Conservation (phyloP, 2,888 invertebrate genomes). For the Ophioninae sp. region DNA sequence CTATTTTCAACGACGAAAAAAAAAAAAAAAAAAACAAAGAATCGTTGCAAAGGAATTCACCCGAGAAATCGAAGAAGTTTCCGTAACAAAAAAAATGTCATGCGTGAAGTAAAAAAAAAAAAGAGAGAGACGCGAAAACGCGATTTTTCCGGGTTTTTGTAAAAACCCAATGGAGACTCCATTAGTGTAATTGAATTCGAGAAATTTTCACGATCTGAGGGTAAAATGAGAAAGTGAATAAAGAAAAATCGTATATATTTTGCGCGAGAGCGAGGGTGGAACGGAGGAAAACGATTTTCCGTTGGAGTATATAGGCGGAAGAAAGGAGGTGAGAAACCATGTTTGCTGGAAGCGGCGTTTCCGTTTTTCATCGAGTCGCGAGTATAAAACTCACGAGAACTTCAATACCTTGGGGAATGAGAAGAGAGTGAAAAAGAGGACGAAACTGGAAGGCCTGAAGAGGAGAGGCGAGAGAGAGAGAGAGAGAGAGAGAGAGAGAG, state of each 20-base stretch:
- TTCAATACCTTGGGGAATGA: conserved; percentile 22
- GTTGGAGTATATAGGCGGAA: conserved; percentile 2
- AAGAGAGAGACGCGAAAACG: not conserved
- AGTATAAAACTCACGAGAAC: conserved; percentile 34
- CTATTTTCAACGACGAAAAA: too few relatives aligned
- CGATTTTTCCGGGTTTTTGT: not conserved
- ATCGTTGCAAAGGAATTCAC: too few relatives aligned
- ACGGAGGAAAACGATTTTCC: conserved; percentile 34
- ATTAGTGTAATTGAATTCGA: conserved; percentile 36
- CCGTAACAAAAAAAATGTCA: too few relatives aligned
- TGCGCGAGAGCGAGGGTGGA: not conserved
- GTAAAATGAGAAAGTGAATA: conserved; percentile 1
- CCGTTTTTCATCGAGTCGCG: conserved; percentile 50
- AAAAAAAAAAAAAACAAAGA: too few relatives aligned
- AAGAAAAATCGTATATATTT: conserved; percentile 14
- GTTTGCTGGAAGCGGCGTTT: conserved; percentile 47
- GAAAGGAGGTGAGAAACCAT: conserved; percentile 31
- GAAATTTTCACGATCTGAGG: not conserved
- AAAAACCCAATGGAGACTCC: conserved; percentile 2
- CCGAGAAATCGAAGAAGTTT: too few relatives aligned
- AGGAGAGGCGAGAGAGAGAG: too few relatives aligned
- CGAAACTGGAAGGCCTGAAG: too few relatives aligned
- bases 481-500: too few relatives aligned
- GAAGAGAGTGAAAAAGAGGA: not conserved
- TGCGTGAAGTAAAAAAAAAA: not conserved